A percentile compares a stretch with the other conserved stretches of the same genome.
phyloP scores from a whole-genome alignment of 2,797 vertebrate genomes.

The Calcarius lapponicus region DNA sequence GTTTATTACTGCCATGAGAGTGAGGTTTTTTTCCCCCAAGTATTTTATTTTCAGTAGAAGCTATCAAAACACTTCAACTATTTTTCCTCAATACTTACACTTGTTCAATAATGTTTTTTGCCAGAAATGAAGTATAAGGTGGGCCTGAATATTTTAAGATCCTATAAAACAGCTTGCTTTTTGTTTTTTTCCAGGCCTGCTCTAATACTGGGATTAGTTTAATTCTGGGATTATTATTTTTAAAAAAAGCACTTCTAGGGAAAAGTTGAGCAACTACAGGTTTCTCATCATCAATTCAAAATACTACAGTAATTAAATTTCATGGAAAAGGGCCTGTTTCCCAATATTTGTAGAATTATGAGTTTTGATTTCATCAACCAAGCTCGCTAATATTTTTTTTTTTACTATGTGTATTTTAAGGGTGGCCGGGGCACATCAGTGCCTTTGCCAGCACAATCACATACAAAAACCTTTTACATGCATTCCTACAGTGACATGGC shows the following conservation, averaged over 20 bases:
- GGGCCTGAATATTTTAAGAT: neutral
- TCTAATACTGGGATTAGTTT: neutral
- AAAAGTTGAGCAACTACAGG: neutral
- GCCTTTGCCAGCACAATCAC: neutral
- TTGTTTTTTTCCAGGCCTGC: neutral
- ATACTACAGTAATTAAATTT: neutral
- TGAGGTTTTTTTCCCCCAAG: rapidly evolving
- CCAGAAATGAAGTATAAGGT: neutral
- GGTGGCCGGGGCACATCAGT: neutral
- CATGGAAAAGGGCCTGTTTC: neutral
- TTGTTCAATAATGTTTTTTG: neutral
- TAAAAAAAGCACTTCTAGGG: neutral
- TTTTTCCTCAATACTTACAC: neutral
- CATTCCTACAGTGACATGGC: neutral
- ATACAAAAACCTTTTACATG: neutral
- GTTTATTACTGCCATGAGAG: neutral
- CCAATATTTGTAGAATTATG: neutral
- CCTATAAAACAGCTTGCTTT: neutral
- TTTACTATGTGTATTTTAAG: neutral
- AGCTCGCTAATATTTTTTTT: neutral
- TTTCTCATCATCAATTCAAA: neutral
- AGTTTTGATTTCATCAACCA: neutral
- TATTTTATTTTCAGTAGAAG: neutral
- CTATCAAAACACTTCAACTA: neutral
- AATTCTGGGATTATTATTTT: neutral